These are phyloP conservation scores for Cichlasoma orientale DNA, from an alignment of 2,797 vertebrate species.

Conservation along the genomic window DNA sequence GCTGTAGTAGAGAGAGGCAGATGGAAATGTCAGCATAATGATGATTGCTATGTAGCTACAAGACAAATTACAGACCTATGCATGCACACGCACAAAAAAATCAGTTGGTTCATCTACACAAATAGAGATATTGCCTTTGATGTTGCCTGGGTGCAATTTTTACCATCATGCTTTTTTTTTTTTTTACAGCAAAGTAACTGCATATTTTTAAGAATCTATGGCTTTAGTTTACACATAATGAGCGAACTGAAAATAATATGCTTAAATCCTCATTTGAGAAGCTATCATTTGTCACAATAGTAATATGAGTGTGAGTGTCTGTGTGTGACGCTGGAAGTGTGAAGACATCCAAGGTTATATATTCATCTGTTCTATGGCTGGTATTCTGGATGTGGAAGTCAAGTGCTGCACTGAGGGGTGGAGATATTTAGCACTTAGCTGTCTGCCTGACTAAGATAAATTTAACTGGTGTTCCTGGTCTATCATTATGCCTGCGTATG, in stretches of 20 bases:
- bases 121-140: background rate
- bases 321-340: background rate
- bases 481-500: background rate
- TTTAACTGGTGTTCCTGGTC: conserved; percentile 31
- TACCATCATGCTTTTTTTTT: background rate
- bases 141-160: background rate
- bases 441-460: conserved; percentile 58
- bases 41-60: background rate
- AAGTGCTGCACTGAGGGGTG: conserved; percentile 31
- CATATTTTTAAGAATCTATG: background rate
- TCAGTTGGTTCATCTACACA: background rate
- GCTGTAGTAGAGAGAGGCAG: conserved; percentile 64
- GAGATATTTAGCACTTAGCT: conserved; percentile 50
- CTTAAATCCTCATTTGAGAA: background rate
- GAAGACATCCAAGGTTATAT: conserved; percentile 31
- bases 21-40: conserved; percentile 5
- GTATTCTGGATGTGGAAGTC: conserved; percentile 23
- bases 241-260: background rate
- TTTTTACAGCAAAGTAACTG: background rate
- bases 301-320: background rate
- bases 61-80: background rate
- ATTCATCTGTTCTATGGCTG: background rate
- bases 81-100: background rate
- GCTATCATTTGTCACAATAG: conserved; percentile 30
- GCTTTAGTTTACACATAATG: background rate